Conservation (phyloP, 1,140 invertebrate genomes). For the Diorhabda carinulata region DNA sequence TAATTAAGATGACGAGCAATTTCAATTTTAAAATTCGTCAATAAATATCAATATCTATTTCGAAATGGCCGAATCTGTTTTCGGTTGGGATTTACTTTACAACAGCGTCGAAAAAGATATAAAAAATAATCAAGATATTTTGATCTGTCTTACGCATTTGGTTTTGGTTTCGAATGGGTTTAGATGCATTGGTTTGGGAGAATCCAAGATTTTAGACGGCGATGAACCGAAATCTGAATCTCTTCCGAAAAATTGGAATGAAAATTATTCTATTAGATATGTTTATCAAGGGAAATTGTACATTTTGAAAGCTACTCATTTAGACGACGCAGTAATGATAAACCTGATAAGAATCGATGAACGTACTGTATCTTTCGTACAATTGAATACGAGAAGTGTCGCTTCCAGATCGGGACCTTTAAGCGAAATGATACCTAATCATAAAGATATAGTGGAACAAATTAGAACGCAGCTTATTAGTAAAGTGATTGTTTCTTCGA, state of each 20-base stretch:
- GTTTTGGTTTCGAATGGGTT: constrained; percentile 67
- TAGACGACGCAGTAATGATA: constrained; percentile 45
- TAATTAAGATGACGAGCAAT: too few species aligned
- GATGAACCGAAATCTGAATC: constrained; percentile 62
- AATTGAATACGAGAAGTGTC: constrained; percentile 40
- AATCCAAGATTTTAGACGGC: constrained; percentile 60
- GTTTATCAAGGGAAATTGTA: constrained; percentile 61
- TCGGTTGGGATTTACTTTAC: constrained; percentile 72
- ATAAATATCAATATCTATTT: not conserved
- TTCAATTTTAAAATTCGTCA: too few species aligned
- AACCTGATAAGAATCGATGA: constrained; percentile 44
- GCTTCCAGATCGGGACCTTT: constrained; percentile 35
- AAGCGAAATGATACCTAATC: constrained; percentile 51
- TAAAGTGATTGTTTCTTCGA: constrained; percentile 44
- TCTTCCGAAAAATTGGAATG: constrained; percentile 67
- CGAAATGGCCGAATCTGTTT: constrained; percentile 50
- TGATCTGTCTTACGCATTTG: constrained; percentile 68
- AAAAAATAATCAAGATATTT: constrained; percentile 63
- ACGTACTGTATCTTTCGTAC: constrained; percentile 40
- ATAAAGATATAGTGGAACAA: constrained; percentile 51
- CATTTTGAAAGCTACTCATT: constrained; percentile 58
- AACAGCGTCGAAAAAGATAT: constrained; percentile 59
- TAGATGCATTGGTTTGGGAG: constrained; percentile 67
- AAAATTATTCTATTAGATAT: constrained; percentile 63
- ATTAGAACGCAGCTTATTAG: constrained; percentile 54